Base-by-base conservation (phyloP, 2,888 invertebrate genomes). In the Rosalia funebris region DNA sequence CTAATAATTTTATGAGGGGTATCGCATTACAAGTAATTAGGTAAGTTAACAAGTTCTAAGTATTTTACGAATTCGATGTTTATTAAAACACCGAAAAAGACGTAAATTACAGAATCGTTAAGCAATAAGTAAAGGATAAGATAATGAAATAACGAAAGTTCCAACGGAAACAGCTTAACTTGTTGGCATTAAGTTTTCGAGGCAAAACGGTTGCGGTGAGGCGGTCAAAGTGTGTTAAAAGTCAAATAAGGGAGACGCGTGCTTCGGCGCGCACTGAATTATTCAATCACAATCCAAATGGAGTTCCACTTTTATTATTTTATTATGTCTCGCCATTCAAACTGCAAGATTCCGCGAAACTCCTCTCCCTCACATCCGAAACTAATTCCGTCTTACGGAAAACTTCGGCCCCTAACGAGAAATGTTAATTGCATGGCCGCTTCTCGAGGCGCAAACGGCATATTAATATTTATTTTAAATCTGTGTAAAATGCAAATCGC, bases 251-350 rank as follows among this genome's bases (percentile, higher is more conserved):
- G 56, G 66, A 59, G 72, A 66, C 69, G 71, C 71, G 68, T 70
- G 69, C 68, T 68, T 62, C 70, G 65, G 70, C 70, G 66, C 71
- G 65, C 63, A 50, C 57, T 75, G 72, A 73, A 75, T 73, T 75
- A 75, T 75, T 75, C 73, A 75, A 75, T 73, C 73, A 71, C 58
- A 61, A 61, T 66, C 69, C 65, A 70, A 71, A 70, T 68, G 67
- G 70, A 68, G 71, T 69, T 69, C 59, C 63, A 70, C 69, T 72
- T 73, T 73, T 75, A 75, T 75, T 75, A 75, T 75, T 75, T 73
- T 73, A 74, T 74, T 74, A 72, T 61, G 72, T 73, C 72, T 70
- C 72, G 71, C 69, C 71, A 69, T 73, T 74, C 64, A 70, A 71
- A 71, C 70, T 70, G 70, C 69, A 66, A 68, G 70, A 70, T 71